These are phyloP conservation scores for Anagrus nilaparvatae DNA, from an alignment of 1,140 invertebrate species.

Conservation along the genomic window DNA sequence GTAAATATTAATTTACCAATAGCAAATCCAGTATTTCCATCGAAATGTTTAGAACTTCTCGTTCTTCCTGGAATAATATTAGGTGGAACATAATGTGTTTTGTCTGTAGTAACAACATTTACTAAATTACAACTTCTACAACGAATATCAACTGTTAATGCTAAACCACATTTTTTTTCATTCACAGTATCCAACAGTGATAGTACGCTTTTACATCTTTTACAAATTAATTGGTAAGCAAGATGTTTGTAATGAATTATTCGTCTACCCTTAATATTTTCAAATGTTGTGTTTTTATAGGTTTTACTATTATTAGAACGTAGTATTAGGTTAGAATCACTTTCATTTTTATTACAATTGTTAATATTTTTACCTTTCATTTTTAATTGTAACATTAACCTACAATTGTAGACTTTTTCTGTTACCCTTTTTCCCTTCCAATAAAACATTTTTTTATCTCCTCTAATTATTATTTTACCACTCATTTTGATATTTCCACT, in stretches of 20 bases:
- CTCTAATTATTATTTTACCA: too few relatives aligned
- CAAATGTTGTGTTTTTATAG: neutral
- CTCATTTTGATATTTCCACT: too few relatives aligned
- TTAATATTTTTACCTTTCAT: neutral
- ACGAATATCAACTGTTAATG: neutral
- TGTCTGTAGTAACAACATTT: neutral
- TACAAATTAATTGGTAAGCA: neutral
- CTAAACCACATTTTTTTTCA: neutral
- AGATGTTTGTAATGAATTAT: constrained; percentile 1
- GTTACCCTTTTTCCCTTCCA: constrained; percentile 2
- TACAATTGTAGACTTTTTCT: constrained; percentile 7
- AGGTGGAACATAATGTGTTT: too few relatives aligned
- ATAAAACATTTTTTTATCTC: neutral
- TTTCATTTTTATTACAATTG: neutral
- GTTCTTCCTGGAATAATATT: too few relatives aligned
- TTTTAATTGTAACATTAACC: neutral
- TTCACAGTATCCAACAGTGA: neutral
- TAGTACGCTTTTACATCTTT: neutral
- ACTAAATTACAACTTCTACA: neutral
- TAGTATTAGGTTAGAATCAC: neutral
- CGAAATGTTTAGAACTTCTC: neutral
- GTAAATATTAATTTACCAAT: neutral
- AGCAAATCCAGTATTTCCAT: neutral
- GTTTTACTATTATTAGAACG: neutral
- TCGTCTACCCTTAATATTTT: neutral